These are phyloP conservation scores for Stenopsyche tienmushanensis DNA, from an alignment of 1,140 invertebrate genomes.

Conservation along the genomic window DNA sequence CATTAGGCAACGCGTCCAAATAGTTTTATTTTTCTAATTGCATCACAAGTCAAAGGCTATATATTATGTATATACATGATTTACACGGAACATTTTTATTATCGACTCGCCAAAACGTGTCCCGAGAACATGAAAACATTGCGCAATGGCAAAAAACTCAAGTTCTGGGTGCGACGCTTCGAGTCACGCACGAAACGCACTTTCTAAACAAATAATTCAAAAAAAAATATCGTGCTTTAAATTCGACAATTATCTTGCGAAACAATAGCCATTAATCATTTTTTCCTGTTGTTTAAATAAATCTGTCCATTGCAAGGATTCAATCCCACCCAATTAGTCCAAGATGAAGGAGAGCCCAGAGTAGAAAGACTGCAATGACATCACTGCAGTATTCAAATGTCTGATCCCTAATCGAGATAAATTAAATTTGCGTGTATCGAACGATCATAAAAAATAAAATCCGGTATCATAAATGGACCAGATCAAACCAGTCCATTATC, in stretches of 20 bases:
- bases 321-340: not conserved
- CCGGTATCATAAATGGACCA: no score
- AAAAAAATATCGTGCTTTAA: not conserved
- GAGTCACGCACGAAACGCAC: constrained; percentile 20
- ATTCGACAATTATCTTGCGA: not conserved
- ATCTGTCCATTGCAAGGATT: not conserved
- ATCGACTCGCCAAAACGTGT: not conserved
- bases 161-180: not conserved
- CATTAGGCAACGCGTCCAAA: not conserved
- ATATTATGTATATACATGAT: not conserved
- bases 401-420: no score
- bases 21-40: not conserved
- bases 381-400: no score
- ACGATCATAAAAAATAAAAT: no score
- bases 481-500: no score
- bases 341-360: no score
- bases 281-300: not conserved
- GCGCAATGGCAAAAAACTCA: not conserved
- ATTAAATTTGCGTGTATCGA: no score
- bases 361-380: no score
- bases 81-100: not conserved
- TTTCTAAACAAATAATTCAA: constrained; percentile 4
- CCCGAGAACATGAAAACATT: not conserved
- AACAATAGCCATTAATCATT: not conserved
- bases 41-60: not conserved